Conservation (phyloP, 2,797 vertebrate species). For the Malacoraja senta region DNA sequence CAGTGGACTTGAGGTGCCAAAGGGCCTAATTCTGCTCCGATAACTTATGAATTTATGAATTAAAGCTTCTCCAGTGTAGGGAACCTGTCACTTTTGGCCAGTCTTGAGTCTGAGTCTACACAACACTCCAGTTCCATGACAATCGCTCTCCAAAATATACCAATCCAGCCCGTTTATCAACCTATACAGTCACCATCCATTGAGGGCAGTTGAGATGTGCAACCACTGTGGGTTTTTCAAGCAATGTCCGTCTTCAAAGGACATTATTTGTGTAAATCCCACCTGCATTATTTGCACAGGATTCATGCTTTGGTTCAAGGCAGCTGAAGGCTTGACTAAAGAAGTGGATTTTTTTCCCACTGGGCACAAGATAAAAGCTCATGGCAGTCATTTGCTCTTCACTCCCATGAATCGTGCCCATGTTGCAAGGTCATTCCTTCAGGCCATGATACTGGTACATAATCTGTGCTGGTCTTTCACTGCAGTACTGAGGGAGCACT, state of each 20-base stretch:
- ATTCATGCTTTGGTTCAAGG: background rate
- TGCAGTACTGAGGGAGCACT: background rate
- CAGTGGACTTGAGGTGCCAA: too few species aligned
- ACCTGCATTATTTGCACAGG: background rate
- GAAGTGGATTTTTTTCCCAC: too few species aligned
- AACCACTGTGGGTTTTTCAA: background rate
- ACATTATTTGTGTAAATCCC: background rate
- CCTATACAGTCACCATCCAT: background rate
- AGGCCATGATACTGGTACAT: background rate
- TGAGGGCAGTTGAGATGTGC: background rate
- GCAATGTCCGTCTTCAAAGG: background rate
- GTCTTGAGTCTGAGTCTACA: background rate
- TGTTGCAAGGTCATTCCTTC: background rate
- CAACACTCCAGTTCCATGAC: background rate
- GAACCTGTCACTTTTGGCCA: background rate
- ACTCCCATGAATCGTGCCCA: background rate
- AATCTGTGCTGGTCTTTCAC: background rate
- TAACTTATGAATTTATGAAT: too few species aligned
- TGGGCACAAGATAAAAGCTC: background rate
- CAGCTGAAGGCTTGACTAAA: background rate
- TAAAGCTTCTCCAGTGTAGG: background rate
- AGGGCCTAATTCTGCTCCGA: too few species aligned
- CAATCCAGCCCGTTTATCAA: too few species aligned
- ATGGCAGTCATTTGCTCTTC: background rate
- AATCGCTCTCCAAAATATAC: background rate